A percentile compares a stretch with the other conserved stretches of the same genome.
phyloP scores from a whole-genome alignment of 2,797 vertebrate species.

The Hybognathus amarus region DNA sequence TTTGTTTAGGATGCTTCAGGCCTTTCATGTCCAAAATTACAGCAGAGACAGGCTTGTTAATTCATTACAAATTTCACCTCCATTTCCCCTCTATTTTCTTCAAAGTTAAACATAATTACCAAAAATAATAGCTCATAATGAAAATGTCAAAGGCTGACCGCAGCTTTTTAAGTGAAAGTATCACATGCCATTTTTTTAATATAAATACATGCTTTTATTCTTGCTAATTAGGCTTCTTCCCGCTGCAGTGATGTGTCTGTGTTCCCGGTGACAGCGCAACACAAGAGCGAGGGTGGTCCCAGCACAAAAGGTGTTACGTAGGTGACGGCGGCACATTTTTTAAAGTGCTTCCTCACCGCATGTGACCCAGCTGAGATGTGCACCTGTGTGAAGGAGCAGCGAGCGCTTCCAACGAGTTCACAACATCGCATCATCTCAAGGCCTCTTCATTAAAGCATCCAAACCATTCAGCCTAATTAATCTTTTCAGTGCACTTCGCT shows the following conservation, averaged over 20 bases:
- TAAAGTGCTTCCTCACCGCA: not conserved
- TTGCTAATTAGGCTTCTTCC: slow-evolving; percentile 26
- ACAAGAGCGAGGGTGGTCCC: slow-evolving; percentile 8
- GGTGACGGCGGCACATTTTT: not conserved
- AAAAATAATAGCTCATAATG: slow-evolving; percentile 9
- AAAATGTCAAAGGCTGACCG: slow-evolving; percentile 19
- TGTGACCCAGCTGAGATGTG: slow-evolving; percentile 17
- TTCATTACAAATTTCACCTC: not conserved
- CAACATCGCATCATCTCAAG: slow-evolving; percentile 10
- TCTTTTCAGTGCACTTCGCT: slow-evolving; percentile 56
- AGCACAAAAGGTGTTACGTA: slow-evolving; percentile 12
- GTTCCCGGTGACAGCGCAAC: not conserved
- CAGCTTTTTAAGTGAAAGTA: slow-evolving; percentile 18
- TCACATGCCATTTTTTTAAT: not conserved
- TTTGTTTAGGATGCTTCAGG: not conserved
- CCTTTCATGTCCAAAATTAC: not conserved
- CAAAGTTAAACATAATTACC: slow-evolving; percentile 11
- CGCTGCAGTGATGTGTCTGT: not conserved
- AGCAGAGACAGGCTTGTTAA: not conserved
- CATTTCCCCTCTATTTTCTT: not conserved
- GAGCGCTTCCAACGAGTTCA: not conserved
- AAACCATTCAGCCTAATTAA: slow-evolving; percentile 54
- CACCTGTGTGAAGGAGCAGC: slow-evolving; percentile 35
- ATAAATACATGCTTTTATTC: slow-evolving; percentile 1
- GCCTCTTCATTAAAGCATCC: slow-evolving; percentile 54